Evolutionary conservation across 2,888 invertebrate genomes (phyloP), one percentile per base, ranked within the genome.

Genomic region (Drosophila aldrichi): DNA sequence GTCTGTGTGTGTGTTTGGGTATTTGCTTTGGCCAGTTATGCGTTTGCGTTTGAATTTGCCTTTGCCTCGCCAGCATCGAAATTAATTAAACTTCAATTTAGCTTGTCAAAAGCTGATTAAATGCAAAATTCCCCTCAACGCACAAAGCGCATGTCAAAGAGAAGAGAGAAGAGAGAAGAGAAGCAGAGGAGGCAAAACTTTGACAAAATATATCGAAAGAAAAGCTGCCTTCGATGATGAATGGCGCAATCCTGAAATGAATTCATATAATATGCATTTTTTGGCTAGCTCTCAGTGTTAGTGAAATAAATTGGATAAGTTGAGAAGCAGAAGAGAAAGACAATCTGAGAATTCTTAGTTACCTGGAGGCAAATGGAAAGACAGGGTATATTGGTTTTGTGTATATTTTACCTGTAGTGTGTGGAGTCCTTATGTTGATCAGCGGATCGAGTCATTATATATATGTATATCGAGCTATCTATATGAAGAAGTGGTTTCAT

Each of bases 81-180:
- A 84, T 87, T 87, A 84, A 84, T 89, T 76, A 89, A 82, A 67
- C 58, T 77, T 87, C 71, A 79, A 87, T 84, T 87, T 84, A 38
- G 51, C 70, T 66, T 79, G 76, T 72, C 88, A 79, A 68, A 75
- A 70, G 74, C 67, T 76, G 70, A 84, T 82, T 87, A 79, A 81
- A 89, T 84, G 65, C 73, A 54, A 64, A 55, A 22, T 65, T 68
- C 32, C 40, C 18, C n/a, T n/a, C 48, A 32, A 2, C 38, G 54
- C 25, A 29, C n/a, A 54, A 54, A 40, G n/a, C 54, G 40, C 25
- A 18, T 3, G 16, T 25, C 36, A 32, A 18, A 32, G 14, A 5
- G 25, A 25, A n/a, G 29, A 29, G 46, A 48, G 29, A 0, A n/a
- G 25, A 25, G 25, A 22, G 12, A 3, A 18, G 10, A 29, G 9